Evolutionary conservation across 2,113 vertebrate genomes (phyloP).

Genomic region (Pipa parva): DNA sequence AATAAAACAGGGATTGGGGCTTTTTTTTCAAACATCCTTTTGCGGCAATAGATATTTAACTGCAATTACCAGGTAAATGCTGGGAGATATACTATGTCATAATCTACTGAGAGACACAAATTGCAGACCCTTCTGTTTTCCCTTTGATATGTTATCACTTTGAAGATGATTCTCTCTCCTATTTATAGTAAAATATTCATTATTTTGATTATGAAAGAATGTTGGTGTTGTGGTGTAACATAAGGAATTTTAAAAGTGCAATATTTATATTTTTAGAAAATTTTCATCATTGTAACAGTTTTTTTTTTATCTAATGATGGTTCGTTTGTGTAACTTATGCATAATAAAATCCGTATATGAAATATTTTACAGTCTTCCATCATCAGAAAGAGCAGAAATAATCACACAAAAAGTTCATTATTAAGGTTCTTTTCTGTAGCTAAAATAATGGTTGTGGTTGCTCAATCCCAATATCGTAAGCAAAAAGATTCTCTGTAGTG

Average conservation of each 20-base stretch:
- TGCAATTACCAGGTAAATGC: too few species aligned
- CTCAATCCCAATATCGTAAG: too few species aligned
- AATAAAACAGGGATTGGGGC: too few species aligned
- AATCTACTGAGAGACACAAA: too few species aligned
- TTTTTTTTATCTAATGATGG: slow-evolving; percentile 41
- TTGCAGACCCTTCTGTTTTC: background rate
- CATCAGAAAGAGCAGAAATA: too few species aligned
- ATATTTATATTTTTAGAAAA: slow-evolving; percentile 72
- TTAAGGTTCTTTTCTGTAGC: too few species aligned
- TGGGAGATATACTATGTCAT: too few species aligned
- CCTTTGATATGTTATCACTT: background rate
- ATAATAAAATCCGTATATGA: slow-evolving; percentile 65
- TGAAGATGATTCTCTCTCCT: background rate
- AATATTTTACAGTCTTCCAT: slow-evolving; percentile 36
- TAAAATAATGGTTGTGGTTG: too few species aligned
- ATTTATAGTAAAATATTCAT: background rate
- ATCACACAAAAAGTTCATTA: too few species aligned
- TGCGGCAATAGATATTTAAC: too few species aligned
- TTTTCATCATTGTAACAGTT: slow-evolving; percentile 32
- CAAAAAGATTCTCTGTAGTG: too few species aligned
- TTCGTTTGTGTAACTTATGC: slow-evolving; percentile 53
- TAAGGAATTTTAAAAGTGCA: slow-evolving; percentile 73
- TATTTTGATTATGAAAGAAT: slow-evolving; percentile 38
- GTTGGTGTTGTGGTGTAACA: slow-evolving; percentile 56
- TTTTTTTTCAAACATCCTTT: too few species aligned